Conservation (phyloP, 1,140 invertebrate genomes). For the Amphibalanus amphitrite region DNA sequence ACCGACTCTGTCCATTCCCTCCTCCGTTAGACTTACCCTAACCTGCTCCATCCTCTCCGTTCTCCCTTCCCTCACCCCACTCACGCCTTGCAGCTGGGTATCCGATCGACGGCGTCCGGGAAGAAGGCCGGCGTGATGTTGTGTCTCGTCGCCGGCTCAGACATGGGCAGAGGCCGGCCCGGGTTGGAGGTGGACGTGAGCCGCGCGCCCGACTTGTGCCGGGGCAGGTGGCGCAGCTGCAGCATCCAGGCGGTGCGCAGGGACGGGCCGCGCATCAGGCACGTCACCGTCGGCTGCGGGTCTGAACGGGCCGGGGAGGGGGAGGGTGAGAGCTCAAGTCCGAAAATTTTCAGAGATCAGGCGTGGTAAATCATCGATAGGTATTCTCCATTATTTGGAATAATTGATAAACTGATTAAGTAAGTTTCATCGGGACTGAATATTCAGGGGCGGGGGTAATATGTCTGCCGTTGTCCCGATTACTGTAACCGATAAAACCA, state of each 20-base stretch:
- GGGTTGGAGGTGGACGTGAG: conserved; percentile 52
- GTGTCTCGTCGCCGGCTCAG: conserved; percentile 40
- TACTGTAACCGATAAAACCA: too few species aligned
- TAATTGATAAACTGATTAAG: too few species aligned
- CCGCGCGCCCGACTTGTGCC: conserved; percentile 48
- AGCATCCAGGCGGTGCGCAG: conserved; percentile 87
- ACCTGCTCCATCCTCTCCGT: too few species aligned
- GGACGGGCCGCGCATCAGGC: conserved; percentile 75
- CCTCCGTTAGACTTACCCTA: too few species aligned
- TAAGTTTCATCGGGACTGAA: too few species aligned
- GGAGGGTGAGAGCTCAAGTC: too few species aligned
- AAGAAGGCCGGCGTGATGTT: conserved; percentile 56
- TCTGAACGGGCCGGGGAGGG: conserved; percentile 22
- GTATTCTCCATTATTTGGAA: too few species aligned
- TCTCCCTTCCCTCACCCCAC: conserved; percentile 21
- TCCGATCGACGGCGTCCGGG: conserved; percentile 61
- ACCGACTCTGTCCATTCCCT: too few species aligned
- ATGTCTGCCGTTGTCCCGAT: too few species aligned
- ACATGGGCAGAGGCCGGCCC: conserved; percentile 55
- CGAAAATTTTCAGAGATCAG: too few species aligned
- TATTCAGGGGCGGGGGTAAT: too few species aligned
- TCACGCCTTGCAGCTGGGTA: conserved; percentile 61
- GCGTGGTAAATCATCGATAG: too few species aligned
- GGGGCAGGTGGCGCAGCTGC: conserved; percentile 62
- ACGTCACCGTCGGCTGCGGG: conserved; percentile 41